phyloP scores from a whole-genome alignment of 2,113 vertebrate species.

The Epinephelus moara region DNA sequence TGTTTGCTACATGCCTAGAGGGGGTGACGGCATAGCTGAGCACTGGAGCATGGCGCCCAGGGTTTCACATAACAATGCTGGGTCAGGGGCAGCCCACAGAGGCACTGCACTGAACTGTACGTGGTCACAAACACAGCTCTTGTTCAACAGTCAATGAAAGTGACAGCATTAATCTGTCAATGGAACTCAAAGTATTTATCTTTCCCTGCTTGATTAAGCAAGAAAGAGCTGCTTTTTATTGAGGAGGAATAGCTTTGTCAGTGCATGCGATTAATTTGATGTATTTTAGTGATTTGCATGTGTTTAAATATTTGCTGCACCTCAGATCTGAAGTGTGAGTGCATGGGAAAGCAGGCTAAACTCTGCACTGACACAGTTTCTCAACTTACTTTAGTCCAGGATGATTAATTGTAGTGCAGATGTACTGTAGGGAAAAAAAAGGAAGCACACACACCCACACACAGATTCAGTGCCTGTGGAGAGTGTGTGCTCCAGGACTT shows the following conservation, averaged over 20 bases:
- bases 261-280: conserved; percentile 2
- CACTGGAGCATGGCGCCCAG: conserved; percentile 69
- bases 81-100: conserved; percentile 63
- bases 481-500: conserved; percentile 66
- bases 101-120: conserved; percentile 53
- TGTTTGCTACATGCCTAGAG: conserved; percentile 69
- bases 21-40: conserved; percentile 73
- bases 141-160: conserved; percentile 43
- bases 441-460: not conserved
- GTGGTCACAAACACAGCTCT: conserved; percentile 45
- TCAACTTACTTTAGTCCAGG: conserved; percentile 11
- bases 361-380: conserved; percentile 52
- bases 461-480: not conserved
- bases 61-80: conserved; percentile 73
- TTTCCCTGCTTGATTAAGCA: conserved; percentile 1
- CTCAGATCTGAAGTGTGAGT: not conserved
- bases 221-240: conserved; percentile 22
- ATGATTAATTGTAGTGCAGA: conserved; percentile 66
- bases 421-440: conserved; percentile 8
- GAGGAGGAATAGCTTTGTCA: not conserved
- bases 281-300: conserved; percentile 10
- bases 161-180: conserved; percentile 40
- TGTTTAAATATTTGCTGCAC: conserved; percentile 25
- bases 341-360: conserved; percentile 37
- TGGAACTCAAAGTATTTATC: conserved; percentile 26